Base-by-base conservation (phyloP, 1,140 invertebrate genomes). In the Pogonognathellus flavescens region DNA sequence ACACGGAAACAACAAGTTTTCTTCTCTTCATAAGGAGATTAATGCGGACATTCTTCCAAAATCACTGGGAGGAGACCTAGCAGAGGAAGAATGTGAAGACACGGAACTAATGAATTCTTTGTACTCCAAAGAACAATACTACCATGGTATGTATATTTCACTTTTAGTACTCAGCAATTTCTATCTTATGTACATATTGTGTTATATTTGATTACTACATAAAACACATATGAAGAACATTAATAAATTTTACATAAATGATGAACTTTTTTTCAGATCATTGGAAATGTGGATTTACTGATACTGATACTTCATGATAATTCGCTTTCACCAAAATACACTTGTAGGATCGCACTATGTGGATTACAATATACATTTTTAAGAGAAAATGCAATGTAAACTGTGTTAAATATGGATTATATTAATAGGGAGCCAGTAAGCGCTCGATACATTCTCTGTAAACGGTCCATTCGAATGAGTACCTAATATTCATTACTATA, bases 251-350 rank as follows among this genome's bases (percentile, higher is more conserved):
- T 9, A 60, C 6, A 60, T 11, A 11, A 60, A 60, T n/a, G 6
- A 60, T 22, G 22, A 8, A 16, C 14, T 72, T 14, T 14, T 49
- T 49, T 50, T 14, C 70, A 76, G 70, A 76, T 76, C 70, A 76
- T 76, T 76, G 70, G 70, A 76, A 76, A 20, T 76, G 41, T 49
- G 70, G 70, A n/a, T 76, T 41, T 50, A 18, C 25, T n/a, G 53
- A 57, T n/a, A 22, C 60, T 4, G 60, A 62, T 62, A 25, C 60
- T 5, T 76, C 6, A 50, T 14, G 41, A 1, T 76, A 49, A 50
- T n/a, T 2, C 41, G 31, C 53, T 9, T 57, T 57, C 11, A 13
- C 3, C 1, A 57, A 57, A 4, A 9, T 57, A 57, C 11, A 3
- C n/a, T 57, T 10, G 11, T 41, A 41, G 31, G 31, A 41, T 41